These are phyloP conservation scores for Nyleta sp. DNA, from an alignment of 2,888 invertebrate genomes.

Conservation along the genomic window DNA sequence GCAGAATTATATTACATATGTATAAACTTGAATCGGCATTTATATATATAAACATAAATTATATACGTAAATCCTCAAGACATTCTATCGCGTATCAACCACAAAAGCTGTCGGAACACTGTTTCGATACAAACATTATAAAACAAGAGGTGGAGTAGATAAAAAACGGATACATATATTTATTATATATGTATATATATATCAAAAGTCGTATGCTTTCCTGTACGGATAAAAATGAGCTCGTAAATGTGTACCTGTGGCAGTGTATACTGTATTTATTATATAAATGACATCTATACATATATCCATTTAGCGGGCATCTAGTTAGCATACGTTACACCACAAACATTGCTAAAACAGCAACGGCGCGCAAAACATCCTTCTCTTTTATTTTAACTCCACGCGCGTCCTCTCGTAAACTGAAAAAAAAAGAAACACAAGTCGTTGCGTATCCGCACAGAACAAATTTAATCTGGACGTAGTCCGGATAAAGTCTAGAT, in stretches of 20 bases:
- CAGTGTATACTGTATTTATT: constrained; percentile 59
- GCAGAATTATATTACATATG: constrained; percentile 81
- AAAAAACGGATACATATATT: constrained; percentile 57
- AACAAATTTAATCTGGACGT: too few species aligned
- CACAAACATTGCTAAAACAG: constrained; percentile 58
- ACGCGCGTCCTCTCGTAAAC: constrained; percentile 16
- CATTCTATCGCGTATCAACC: constrained; percentile 69
- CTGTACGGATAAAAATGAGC: constrained; percentile 46
- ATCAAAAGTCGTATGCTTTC: constrained; percentile 56
- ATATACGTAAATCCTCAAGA: constrained; percentile 66
- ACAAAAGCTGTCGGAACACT: constrained; percentile 65
- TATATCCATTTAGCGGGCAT: constrained; percentile 60
- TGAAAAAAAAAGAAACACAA: constrained; percentile 29
- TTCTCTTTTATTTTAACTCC: constrained; percentile 21
- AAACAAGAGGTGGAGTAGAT: constrained; percentile 66
- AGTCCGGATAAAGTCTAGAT: too few species aligned
- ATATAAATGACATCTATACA: constrained; percentile 61
- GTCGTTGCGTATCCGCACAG: constrained; percentile 41
- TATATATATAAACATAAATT: constrained; percentile 69
- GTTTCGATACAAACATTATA: constrained; percentile 67
- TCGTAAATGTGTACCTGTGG: constrained; percentile 45
- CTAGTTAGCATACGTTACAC: constrained; percentile 63
- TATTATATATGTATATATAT: constrained; percentile 38
- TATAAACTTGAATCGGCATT: constrained; percentile 79
- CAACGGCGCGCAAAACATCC: constrained; percentile 35